phyloP scores from a whole-genome alignment of 2,888 invertebrate genomes.

The Harpagoxenus sublaevis region DNA sequence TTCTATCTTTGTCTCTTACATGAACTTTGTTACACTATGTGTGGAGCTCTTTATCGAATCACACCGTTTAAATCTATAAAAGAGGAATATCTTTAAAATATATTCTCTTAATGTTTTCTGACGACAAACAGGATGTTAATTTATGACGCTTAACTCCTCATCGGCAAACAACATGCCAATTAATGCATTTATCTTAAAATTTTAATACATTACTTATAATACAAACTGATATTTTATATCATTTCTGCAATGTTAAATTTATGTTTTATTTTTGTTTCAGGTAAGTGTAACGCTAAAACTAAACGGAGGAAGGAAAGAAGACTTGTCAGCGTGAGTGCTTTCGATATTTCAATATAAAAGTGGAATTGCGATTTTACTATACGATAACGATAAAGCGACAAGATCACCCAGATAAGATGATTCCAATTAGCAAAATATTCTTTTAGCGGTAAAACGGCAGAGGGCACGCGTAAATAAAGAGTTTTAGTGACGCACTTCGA shows the following conservation, averaged over 20 bases:
- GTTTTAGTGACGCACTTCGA: constrained; percentile 61
- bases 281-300: constrained; percentile 24
- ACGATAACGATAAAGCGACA: constrained; percentile 38
- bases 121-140: background rate
- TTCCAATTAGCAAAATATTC: constrained; percentile 63
- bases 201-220: background rate
- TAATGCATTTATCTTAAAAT: background rate
- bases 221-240: background rate
- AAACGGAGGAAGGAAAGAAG: background rate
- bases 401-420: constrained; percentile 48
- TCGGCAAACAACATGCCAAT: background rate
- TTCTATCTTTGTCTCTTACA: background rate
- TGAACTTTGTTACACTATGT: background rate
- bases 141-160: background rate
- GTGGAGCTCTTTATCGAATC: background rate
- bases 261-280: constrained; percentile 33
- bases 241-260: background rate
- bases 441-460: constrained; percentile 28
- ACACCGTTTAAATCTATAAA: too few species aligned
- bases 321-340: constrained; percentile 2
- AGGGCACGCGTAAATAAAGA: constrained; percentile 63
- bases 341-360: constrained; percentile 37
- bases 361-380: constrained; percentile 16
- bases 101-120: background rate
- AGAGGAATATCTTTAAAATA: background rate